Evolutionary conservation across 2,888 invertebrate genomes (phyloP), one percentile per base, ranked within the genome.

Genomic region (Raillietiella orientalis): DNA sequence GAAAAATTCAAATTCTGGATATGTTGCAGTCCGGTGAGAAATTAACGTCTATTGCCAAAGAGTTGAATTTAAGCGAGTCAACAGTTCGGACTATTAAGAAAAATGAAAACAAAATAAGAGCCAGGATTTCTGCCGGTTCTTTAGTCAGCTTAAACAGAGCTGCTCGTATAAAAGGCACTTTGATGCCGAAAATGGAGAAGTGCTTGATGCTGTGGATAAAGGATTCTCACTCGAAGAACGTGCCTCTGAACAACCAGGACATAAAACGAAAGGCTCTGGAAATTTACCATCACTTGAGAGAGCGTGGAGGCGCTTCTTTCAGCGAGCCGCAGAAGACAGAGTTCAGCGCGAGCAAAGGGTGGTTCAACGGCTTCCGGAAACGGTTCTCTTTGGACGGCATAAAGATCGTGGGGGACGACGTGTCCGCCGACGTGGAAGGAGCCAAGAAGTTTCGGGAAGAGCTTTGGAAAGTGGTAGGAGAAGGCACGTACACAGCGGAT

Each of bases 291-390:
- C 26, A 9, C 26, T 24, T 26, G 6, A n/a, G n/a, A n/a, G n/a
- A n/a, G n/a, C n/a, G n/a, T n/a, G n/a, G n/a, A n/a, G n/a, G n/a
- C 23, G n/a, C 23, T 28, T 6, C 28, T 10, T n/a, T 5, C n/a
- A 17, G 20, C 4, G 28, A 29, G 11, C 21, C 28, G 11, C 13
- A 20, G 21, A 4, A 3, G 29, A 16, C 9, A 17, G 20, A 12
- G 9, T 29, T 29, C 12, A 14, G 14, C 9, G 20, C 28, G 6
- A 29, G 29, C 21, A 29, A 29, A 21, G 21, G 29, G 4, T 29
- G 29, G 29, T 29, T 29, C 17, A 21, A 30, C 5, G 29, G 21
- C 14, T 29, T 29, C 21, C 28, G 21, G 28, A 30, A 29, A 13
- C 12, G 29, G 10, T 30, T 5, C 8, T 16, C 16, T 22, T 27